These are phyloP conservation scores for Stictonetta naevosa DNA, from an alignment of 2,113 vertebrate genomes.

Conservation along the genomic window DNA sequence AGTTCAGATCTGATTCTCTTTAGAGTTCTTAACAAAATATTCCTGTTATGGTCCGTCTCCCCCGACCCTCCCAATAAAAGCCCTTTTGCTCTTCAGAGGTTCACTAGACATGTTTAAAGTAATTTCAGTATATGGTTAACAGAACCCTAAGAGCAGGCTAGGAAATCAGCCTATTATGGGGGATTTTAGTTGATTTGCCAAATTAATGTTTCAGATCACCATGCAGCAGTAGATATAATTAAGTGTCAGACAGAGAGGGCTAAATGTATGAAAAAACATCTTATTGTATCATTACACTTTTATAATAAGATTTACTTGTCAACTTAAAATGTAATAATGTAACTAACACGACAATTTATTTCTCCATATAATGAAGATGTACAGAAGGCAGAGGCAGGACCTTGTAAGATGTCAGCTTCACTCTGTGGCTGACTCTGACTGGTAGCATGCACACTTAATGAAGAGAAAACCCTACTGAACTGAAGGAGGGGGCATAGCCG, in stretches of 20 bases:
- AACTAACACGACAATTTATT: slow-evolving; percentile 68
- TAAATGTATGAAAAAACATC: slow-evolving; percentile 54
- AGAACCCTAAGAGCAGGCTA: not conserved
- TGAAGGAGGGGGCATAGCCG: not conserved
- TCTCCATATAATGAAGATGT: slow-evolving; percentile 45
- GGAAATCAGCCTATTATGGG: not conserved
- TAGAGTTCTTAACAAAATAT: not conserved
- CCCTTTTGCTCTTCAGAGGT: not conserved
- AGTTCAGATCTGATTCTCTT: not conserved
- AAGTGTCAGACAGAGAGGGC: slow-evolving; percentile 58
- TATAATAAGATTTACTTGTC: slow-evolving; percentile 75
- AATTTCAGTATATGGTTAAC: slow-evolving; percentile 16
- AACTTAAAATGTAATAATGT: slow-evolving; percentile 64
- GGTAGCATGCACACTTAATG: not conserved
- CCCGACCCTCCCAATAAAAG: not conserved
- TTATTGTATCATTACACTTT: slow-evolving; percentile 68
- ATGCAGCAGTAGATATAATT: slow-evolving; percentile 58
- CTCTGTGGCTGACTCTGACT: slow-evolving; percentile 4
- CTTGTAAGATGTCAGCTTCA: slow-evolving; percentile 46
- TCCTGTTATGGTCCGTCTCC: not conserved
- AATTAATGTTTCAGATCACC: slow-evolving; percentile 64
- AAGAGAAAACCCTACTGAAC: not conserved
- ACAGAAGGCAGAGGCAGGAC: slow-evolving; percentile 33
- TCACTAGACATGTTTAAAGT: slow-evolving; percentile 5
- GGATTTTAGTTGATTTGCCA: slow-evolving; percentile 49